Evolutionary conservation across 2,113 vertebrate genomes (phyloP).

Genomic region (Leptobrachium ailaonicum): DNA sequence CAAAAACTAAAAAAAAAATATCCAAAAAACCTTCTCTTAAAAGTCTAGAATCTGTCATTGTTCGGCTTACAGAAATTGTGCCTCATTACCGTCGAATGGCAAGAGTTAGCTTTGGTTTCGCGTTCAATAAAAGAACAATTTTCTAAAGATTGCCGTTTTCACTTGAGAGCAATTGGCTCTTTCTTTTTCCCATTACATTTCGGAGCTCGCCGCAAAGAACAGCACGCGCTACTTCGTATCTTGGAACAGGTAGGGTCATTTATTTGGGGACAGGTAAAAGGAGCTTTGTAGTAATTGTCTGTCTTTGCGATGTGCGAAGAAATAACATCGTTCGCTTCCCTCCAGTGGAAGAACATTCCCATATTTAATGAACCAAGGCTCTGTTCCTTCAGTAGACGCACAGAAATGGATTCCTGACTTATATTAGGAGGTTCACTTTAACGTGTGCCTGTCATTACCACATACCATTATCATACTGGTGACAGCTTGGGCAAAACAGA

Average conservation of each 20-base stretch:
- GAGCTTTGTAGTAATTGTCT: not conserved
- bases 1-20: not conserved
- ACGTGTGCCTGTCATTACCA: conserved; percentile 8
- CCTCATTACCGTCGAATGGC: not conserved
- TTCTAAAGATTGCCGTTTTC: conserved; percentile 6
- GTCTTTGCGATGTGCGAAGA: not conserved
- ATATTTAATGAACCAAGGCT: not conserved
- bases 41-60: not conserved
- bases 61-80: not conserved
- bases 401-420: conserved; percentile 7
- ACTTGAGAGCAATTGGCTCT: not conserved
- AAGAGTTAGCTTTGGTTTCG: not conserved
- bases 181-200: not conserved
- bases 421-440: not conserved
- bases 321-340: not conserved
- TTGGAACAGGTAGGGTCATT: not conserved
- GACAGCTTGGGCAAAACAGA: not conserved
- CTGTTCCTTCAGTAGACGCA: not conserved
- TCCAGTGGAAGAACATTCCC: not conserved
- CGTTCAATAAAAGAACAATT: conserved; percentile 16
- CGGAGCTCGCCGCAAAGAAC: not conserved
- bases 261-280: not conserved
- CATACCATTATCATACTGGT: conserved; percentile 2
- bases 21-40: not conserved
- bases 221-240: not conserved